Evolutionary conservation across 2,113 vertebrate genomes (phyloP).

Genomic region (Delphinus delphis): DNA sequence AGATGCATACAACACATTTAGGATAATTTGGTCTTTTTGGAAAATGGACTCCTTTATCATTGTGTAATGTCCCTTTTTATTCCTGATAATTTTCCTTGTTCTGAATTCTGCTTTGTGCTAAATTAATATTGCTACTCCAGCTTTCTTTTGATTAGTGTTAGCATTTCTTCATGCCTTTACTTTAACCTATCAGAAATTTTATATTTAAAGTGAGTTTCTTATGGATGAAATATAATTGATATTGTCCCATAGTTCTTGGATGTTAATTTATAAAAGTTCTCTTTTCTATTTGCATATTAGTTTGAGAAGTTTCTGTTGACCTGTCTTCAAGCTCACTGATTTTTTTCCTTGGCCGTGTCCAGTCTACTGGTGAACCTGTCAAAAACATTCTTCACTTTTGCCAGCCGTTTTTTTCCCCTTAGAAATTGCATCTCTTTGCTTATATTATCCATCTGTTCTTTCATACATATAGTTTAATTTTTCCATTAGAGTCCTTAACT

Average conservation of each 20-base stretch:
- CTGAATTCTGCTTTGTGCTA: neutral
- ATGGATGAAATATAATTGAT: neutral
- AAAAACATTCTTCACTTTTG: neutral
- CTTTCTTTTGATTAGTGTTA: neutral
- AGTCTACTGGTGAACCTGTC: neutral
- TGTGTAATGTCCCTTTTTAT: neutral
- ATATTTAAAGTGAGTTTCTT: neutral
- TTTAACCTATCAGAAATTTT: neutral
- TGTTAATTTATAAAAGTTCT: neutral
- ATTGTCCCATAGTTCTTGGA: neutral
- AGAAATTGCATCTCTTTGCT: neutral
- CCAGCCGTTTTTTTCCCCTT: neutral
- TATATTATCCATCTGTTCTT: neutral
- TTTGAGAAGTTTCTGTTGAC: neutral
- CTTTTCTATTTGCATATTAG: neutral
- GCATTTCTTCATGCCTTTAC: neutral
- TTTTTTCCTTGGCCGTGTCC: neutral
- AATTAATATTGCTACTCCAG: neutral
- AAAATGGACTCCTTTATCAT: neutral
- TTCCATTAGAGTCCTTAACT: neutral
- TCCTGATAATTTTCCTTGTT: neutral
- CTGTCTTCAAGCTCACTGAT: neutral
- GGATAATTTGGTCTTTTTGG: neutral
- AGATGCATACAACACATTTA: neutral
- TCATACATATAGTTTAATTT: neutral